Evolutionary conservation across 2,113 vertebrate species (phyloP).

Genomic region (Mobula birostris): DNA sequence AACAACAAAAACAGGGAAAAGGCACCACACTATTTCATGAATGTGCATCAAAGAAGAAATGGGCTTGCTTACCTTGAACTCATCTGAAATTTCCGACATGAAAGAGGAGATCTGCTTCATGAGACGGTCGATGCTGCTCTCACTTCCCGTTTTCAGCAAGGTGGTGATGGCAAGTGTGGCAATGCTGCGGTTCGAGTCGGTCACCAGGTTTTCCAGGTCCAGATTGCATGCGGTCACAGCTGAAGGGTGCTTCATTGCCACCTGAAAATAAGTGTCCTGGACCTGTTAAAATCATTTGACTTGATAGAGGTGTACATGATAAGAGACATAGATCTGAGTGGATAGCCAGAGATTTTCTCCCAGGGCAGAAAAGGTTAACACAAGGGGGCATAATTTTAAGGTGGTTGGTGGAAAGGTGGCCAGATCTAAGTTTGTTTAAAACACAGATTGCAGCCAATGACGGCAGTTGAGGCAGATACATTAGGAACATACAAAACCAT

Average conservation of each 20-base stretch:
- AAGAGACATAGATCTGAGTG: too few relatives aligned
- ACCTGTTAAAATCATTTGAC: neutral
- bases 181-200: constrained; percentile 69
- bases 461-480: too few relatives aligned
- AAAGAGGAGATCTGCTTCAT: constrained; percentile 77
- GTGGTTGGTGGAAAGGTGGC: too few relatives aligned
- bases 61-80: constrained; percentile 61
- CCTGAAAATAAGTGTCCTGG: constrained; percentile 45
- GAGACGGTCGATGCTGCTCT: constrained; percentile 72
- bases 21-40: too few relatives aligned
- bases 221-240: constrained; percentile 72
- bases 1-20: too few relatives aligned
- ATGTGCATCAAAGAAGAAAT: neutral
- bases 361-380: too few relatives aligned
- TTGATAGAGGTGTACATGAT: too few relatives aligned
- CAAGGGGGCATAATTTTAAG: too few relatives aligned
- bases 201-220: constrained; percentile 71
- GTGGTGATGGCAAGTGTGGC: constrained; percentile 72
- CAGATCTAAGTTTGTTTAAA: too few relatives aligned
- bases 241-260: constrained; percentile 72
- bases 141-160: constrained; percentile 65
- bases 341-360: too few relatives aligned
- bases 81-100: constrained; percentile 73
- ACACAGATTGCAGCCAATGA: too few relatives aligned
- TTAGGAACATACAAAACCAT: too few relatives aligned